Conservation (phyloP, 2,113 vertebrate species). For the Corydoras sp. region DNA sequence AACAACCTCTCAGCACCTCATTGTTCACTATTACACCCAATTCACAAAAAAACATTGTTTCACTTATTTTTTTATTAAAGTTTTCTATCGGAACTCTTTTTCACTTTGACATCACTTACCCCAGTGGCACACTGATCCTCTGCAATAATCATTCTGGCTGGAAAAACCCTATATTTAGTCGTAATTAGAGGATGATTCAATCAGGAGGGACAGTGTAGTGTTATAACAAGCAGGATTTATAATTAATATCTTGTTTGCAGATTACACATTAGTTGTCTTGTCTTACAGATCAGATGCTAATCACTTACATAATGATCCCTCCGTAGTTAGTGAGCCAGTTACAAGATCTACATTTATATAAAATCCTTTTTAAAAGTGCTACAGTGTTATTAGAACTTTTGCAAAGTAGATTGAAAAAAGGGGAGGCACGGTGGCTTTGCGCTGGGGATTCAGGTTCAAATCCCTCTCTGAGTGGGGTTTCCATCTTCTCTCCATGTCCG, state of each 20-base stretch:
- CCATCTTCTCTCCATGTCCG: too few species aligned
- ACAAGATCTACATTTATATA: slow-evolving; percentile 7
- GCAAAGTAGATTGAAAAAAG: too few species aligned
- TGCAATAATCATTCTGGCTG: slow-evolving; percentile 20
- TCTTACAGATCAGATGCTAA: slow-evolving; percentile 6
- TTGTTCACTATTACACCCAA: slow-evolving; percentile 7
- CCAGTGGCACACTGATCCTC: slow-evolving; percentile 2
- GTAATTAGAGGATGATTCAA: slow-evolving; percentile 29
- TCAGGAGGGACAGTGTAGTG: slow-evolving; percentile 11
- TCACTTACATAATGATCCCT: slow-evolving; percentile 32
- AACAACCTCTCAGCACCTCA: slow-evolving; percentile 7
- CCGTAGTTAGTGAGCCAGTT: slow-evolving; percentile 30
- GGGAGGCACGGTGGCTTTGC: too few species aligned
- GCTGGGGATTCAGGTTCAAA: too few species aligned
- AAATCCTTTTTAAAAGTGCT: too few species aligned
- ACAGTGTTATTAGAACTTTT: too few species aligned
- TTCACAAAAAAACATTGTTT: background rate
- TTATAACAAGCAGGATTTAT: slow-evolving; percentile 36
- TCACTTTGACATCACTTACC: background rate
- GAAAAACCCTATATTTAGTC: slow-evolving; percentile 3
- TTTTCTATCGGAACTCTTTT: slow-evolving; percentile 13
- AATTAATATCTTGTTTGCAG: slow-evolving; percentile 33
- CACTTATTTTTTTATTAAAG: slow-evolving; percentile 1
- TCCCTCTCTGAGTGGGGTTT: too few species aligned
- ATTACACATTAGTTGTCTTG: slow-evolving; percentile 25